A percentile compares a stretch with the other conserved stretches of the same genome.
These are phyloP conservation scores for Agrotis ipsilon DNA, from an alignment of 2,888 invertebrate genomes.

Conservation along the genomic window DNA sequence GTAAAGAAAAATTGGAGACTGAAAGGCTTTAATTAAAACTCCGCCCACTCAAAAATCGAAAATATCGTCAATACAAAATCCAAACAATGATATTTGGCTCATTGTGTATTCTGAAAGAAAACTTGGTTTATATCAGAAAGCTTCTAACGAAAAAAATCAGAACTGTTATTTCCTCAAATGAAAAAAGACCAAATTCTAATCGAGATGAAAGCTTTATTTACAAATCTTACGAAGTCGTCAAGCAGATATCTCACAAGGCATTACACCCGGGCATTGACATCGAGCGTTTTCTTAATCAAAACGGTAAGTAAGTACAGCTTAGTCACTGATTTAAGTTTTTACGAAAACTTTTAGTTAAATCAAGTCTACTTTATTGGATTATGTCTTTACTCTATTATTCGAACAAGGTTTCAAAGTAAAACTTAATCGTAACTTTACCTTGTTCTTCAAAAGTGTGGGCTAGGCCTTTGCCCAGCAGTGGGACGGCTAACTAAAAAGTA, in stretches of 20 bases:
- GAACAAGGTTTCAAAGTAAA: not conserved
- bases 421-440: not conserved
- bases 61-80: slow-evolving; percentile 3
- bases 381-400: not conserved
- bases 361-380: not conserved
- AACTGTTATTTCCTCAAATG: slow-evolving; percentile 13
- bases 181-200: slow-evolving; percentile 21
- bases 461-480: too few relatives aligned
- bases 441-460: too few relatives aligned
- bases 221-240: not conserved
- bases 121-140: slow-evolving; percentile 10
- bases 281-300: slow-evolving; percentile 7
- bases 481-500: too few relatives aligned
- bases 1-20: not conserved
- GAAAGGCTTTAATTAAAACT: slow-evolving; percentile 20
- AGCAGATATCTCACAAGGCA: not conserved
- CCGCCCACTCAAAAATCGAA: slow-evolving; percentile 18
- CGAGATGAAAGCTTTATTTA: slow-evolving; percentile 7
- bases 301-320: not conserved
- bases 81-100: slow-evolving; percentile 17
- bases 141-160: slow-evolving; percentile 11
- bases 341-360: not conserved
- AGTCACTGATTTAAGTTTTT: not conserved
- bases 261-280: slow-evolving; percentile 3
- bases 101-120: slow-evolving; percentile 2